A percentile compares a stretch with the other conserved stretches of the same genome.
phyloP scores from a whole-genome alignment of 2,888 invertebrate species.

The Drosophila peninsularis region DNA sequence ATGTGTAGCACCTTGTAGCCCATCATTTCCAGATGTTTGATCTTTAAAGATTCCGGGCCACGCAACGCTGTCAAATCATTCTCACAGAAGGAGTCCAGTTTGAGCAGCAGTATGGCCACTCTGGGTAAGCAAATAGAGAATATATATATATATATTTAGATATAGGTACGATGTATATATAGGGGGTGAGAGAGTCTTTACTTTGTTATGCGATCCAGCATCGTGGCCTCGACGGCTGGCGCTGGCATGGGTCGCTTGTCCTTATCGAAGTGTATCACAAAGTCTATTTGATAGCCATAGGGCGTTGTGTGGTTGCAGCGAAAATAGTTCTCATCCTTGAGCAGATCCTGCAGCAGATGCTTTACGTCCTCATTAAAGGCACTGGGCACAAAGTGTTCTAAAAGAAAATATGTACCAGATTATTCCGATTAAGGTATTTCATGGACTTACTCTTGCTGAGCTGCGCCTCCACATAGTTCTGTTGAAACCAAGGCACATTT shows the following conservation, averaged over 20 bases:
- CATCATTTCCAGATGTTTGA: slow-evolving; percentile 87
- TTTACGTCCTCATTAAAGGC: slow-evolving; percentile 76
- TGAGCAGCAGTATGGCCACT: slow-evolving; percentile 84
- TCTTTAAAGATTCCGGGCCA: slow-evolving; percentile 86
- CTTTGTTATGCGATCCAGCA: slow-evolving; percentile 83
- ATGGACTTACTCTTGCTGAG: slow-evolving; percentile 84
- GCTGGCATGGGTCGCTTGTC: slow-evolving; percentile 72
- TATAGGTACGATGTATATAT: neutral
- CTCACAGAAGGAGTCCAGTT: slow-evolving; percentile 84
- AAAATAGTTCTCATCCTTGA: slow-evolving; percentile 78
- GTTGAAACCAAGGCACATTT: slow-evolving; percentile 89
- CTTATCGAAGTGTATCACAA: slow-evolving; percentile 83
- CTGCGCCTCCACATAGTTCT: slow-evolving; percentile 86
- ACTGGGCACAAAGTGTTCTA: slow-evolving; percentile 58
- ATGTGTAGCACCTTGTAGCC: slow-evolving; percentile 87
- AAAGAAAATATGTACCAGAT: neutral
- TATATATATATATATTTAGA: neutral
- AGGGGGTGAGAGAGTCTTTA: slow-evolving; percentile 34
- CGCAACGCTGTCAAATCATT: slow-evolving; percentile 85
- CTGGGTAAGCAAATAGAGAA: slow-evolving; percentile 36
- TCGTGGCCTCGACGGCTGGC: slow-evolving; percentile 74
- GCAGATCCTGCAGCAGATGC: slow-evolving; percentile 64
- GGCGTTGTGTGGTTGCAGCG: slow-evolving; percentile 84
- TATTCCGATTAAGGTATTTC: too few species aligned
- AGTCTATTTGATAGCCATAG: slow-evolving; percentile 84